Evolutionary conservation across 2,888 invertebrate species (phyloP).

Genomic region (Archaeoteleia sp.): DNA sequence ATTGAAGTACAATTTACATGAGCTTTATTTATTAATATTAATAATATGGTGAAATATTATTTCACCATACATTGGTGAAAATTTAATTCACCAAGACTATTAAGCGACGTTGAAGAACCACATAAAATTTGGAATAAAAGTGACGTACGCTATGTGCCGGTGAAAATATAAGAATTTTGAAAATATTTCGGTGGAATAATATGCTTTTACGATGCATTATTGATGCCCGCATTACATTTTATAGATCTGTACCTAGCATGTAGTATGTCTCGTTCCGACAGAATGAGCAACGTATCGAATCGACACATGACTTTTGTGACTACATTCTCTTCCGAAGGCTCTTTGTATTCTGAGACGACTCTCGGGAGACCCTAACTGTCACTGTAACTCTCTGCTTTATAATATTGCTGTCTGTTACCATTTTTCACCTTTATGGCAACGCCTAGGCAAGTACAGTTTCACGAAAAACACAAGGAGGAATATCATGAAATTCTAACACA

Average conservation of each 20-base stretch:
- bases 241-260: slow-evolving; percentile 29
- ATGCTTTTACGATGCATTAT: slow-evolving; percentile 27
- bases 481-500: slow-evolving; percentile 13
- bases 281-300: slow-evolving; percentile 36
- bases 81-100: no score
- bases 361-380: slow-evolving; percentile 36
- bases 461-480: slow-evolving; percentile 4
- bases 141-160: no score
- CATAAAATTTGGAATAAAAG: no score
- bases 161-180: no score
- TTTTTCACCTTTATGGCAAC: slow-evolving; percentile 31
- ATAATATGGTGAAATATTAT: no score
- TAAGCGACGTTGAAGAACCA: no score
- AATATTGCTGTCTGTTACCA: slow-evolving; percentile 41
- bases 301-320: slow-evolving; percentile 34
- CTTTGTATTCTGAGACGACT: slow-evolving; percentile 42
- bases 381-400: slow-evolving; percentile 39
- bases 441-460: slow-evolving; percentile 19
- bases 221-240: slow-evolving; percentile 34
- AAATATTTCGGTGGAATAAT: slow-evolving; percentile 11
- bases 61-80: no score
- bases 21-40: no score
- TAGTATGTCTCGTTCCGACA: slow-evolving; percentile 29
- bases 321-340: slow-evolving; percentile 33
- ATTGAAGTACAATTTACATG: no score